Evolutionary conservation across 2,888 invertebrate species (phyloP).

Genomic region (Rhingia campestris): DNA sequence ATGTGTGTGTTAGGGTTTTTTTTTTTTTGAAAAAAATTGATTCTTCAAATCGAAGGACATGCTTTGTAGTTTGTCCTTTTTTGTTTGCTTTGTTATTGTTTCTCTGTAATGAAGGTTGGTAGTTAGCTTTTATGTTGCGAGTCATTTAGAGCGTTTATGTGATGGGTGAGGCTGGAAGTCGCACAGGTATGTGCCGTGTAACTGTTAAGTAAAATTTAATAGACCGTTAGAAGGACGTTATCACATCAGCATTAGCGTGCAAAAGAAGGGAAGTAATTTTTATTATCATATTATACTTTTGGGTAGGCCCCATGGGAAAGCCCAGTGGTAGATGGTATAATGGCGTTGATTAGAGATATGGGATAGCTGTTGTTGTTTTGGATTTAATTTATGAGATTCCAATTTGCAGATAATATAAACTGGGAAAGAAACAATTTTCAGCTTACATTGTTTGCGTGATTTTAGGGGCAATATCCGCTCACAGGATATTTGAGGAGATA

Average conservation of each 20-base stretch:
- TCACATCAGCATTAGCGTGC: conserved; percentile 41
- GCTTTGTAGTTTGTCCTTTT: conserved; percentile 42
- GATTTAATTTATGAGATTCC: conserved; percentile 41
- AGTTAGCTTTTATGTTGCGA: conserved; percentile 24
- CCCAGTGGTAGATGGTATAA: background rate
- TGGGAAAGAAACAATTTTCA: background rate
- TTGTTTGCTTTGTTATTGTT: conserved; percentile 27
- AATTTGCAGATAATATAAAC: conserved; percentile 43
- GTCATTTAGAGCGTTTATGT: background rate
- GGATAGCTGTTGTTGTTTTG: background rate
- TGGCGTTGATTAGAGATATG: conserved; percentile 12
- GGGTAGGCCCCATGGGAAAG: conserved; percentile 1
- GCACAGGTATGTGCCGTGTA: conserved; percentile 1
- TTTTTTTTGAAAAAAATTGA: conserved; percentile 55
- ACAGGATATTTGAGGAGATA: conserved; percentile 23
- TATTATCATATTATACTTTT: conserved; percentile 27
- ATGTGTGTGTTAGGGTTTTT: conserved; percentile 7
- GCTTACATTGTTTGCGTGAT: background rate
- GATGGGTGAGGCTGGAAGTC: conserved; percentile 17
- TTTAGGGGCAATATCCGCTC: conserved; percentile 21
- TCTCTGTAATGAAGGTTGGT: background rate
- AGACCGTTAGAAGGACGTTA: conserved; percentile 56
- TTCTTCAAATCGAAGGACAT: conserved; percentile 65
- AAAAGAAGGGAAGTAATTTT: conserved; percentile 47
- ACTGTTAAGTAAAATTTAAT: conserved; percentile 60